phyloP scores from a whole-genome alignment of 2,888 invertebrate genomes.

The Syrista parreyssii region DNA sequence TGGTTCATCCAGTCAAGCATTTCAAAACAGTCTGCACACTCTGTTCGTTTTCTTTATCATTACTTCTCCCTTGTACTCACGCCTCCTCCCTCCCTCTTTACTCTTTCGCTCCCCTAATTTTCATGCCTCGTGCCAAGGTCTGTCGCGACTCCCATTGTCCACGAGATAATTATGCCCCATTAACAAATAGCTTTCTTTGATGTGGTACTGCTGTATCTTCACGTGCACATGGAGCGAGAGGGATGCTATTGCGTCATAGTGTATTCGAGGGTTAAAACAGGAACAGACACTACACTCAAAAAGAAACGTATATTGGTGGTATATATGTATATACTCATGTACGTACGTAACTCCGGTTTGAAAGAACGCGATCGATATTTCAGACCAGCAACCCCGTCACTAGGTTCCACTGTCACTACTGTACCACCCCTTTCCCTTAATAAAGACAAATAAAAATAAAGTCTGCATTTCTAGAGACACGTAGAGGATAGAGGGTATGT shows the following conservation, averaged over 20 bases:
- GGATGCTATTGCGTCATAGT: neutral
- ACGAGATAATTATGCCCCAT: conserved; percentile 59
- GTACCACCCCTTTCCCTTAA: neutral
- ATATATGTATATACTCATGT: neutral
- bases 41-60: neutral
- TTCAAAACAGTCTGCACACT: neutral
- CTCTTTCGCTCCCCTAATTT: conserved; percentile 8
- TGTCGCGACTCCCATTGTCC: conserved; percentile 43
- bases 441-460: neutral
- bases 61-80: neutral
- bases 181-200: conserved; percentile 60
- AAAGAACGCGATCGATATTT: conserved; percentile 50
- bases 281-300: neutral
- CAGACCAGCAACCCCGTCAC: conserved; percentile 27
- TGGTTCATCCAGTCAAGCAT: neutral
- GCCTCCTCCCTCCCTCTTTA: neutral
- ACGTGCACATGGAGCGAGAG: conserved; percentile 31
- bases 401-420: neutral
- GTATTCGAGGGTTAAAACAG: neutral
- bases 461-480: neutral
- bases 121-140: conserved; percentile 17
- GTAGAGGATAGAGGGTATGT: neutral
- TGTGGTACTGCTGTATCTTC: conserved; percentile 34
- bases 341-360: conserved; percentile 27
- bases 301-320: neutral